Evolutionary conservation across 2,888 invertebrate genomes (phyloP).

Genomic region (Aelia acuminata): DNA sequence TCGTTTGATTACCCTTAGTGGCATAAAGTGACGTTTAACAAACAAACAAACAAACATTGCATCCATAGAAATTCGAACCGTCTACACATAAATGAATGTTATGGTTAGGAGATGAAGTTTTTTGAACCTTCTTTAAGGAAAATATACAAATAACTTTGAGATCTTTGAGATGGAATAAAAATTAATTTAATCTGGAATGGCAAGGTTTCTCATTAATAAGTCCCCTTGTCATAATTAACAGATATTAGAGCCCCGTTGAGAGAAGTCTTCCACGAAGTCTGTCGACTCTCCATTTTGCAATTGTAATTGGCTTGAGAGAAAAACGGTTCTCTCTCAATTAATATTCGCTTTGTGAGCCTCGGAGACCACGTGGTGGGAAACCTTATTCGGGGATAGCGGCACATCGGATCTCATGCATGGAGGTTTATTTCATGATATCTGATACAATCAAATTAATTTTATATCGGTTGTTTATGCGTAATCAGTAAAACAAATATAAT

Average conservation of each 20-base stretch:
- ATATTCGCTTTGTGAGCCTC: not conserved
- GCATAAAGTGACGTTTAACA: too few relatives aligned
- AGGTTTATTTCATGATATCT: not conserved
- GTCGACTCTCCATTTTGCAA: not conserved
- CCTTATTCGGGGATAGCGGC: not conserved
- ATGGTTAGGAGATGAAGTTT: too few relatives aligned
- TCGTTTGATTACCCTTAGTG: too few relatives aligned
- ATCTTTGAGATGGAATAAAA: too few relatives aligned
- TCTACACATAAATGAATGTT: too few relatives aligned
- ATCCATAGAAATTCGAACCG: too few relatives aligned
- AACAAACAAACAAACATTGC: too few relatives aligned
- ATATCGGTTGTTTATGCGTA: too few relatives aligned
- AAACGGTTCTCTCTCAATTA: constrained; percentile 17
- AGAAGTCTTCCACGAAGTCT: not conserved
- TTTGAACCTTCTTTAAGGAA: too few relatives aligned
- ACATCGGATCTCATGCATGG: not conserved
- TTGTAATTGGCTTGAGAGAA: constrained; percentile 16
- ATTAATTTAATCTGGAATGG: not conserved
- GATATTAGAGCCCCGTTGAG: not conserved
- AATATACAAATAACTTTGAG: too few relatives aligned
- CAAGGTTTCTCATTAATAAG: not conserved
- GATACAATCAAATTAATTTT: too few relatives aligned
- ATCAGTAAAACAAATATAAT: too few relatives aligned
- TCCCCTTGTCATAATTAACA: not conserved
- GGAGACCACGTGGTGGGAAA: not conserved